Evolutionary conservation across 2,888 invertebrate genomes (phyloP).

Genomic region (Crematogaster levior): DNA sequence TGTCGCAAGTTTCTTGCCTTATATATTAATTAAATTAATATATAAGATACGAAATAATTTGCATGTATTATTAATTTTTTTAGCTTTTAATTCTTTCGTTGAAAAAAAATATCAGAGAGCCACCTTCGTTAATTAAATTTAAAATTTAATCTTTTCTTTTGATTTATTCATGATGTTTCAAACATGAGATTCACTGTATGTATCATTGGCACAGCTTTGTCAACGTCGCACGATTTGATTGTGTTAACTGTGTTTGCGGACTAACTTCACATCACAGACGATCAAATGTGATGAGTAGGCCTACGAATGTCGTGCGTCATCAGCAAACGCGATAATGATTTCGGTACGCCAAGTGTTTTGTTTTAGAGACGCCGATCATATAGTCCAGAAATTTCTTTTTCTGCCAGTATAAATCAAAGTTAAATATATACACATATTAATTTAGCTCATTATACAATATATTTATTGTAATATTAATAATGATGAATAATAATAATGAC

Average conservation of each 20-base stretch:
- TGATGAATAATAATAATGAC: not conserved
- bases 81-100: not conserved
- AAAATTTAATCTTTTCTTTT: not conserved
- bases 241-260: slow-evolving; percentile 1
- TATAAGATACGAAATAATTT: not conserved
- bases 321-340: slow-evolving; percentile 39
- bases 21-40: too few species aligned
- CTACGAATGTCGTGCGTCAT: slow-evolving; percentile 36
- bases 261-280: not conserved
- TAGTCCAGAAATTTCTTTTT: not conserved
- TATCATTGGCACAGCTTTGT: not conserved
- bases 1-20: not conserved
- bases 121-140: not conserved
- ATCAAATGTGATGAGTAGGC: slow-evolving; percentile 19
- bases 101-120: not conserved
- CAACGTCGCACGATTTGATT: slow-evolving; percentile 14
- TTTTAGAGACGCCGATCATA: not conserved
- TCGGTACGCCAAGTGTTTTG: slow-evolving; percentile 6
- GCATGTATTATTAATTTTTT: slow-evolving; percentile 6
- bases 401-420: not conserved
- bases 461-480: not conserved
- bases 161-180: not conserved
- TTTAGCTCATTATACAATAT: not conserved
- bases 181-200: too few species aligned
- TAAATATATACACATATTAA: not conserved